Evolutionary conservation across 2,888 invertebrate species (phyloP).

Genomic region (Glaucopsyche alexis): DNA sequence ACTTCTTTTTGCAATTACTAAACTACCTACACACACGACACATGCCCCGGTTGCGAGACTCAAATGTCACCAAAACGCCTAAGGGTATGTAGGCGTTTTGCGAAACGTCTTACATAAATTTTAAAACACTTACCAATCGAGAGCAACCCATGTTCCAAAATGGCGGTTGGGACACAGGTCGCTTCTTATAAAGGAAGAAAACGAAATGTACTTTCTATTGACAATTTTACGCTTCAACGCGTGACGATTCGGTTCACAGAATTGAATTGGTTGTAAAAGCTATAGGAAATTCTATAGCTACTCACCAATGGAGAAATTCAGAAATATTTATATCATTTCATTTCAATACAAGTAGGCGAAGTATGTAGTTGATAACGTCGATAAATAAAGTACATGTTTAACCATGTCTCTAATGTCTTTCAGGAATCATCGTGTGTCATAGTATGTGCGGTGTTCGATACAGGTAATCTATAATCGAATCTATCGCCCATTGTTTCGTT

Average conservation of each 20-base stretch:
- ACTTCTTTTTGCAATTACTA: too few relatives aligned
- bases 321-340: too few relatives aligned
- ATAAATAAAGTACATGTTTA: too few relatives aligned
- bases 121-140: conserved; percentile 57
- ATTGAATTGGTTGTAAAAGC: conserved; percentile 8
- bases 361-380: too few relatives aligned
- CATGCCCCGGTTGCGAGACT: neutral
- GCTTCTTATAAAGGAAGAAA: conserved; percentile 73
- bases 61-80: conserved; percentile 29
- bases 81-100: conserved; percentile 26
- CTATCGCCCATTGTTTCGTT: conserved; percentile 70
- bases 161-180: conserved; percentile 52
- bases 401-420: too few relatives aligned
- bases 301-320: too few relatives aligned
- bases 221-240: conserved; percentile 57
- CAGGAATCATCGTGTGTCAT: too few relatives aligned
- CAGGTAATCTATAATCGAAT: conserved; percentile 79
- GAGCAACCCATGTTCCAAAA: conserved; percentile 58
- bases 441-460: conserved; percentile 65
- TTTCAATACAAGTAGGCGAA: too few relatives aligned
- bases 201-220: conserved; percentile 70
- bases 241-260: conserved; percentile 41
- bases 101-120: conserved; percentile 38
- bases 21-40: neutral
- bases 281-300: neutral